Percentiles rank a stretch among this genome's conserved stretches.
Conservation (phyloP, 2,888 invertebrate species). For the Agonopterix alstromeriana region DNA sequence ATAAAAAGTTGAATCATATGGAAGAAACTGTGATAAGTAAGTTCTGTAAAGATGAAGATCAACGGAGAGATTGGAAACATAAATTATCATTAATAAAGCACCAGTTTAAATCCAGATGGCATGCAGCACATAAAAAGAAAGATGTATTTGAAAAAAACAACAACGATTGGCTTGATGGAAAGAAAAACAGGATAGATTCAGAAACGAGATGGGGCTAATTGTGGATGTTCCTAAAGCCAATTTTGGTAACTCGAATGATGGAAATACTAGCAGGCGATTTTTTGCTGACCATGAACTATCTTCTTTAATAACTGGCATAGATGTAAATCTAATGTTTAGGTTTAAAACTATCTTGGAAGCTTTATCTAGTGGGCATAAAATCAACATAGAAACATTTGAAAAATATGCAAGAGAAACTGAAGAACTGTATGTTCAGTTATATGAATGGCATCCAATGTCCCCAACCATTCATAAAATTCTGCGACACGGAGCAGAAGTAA, state of each 20-base stretch:
- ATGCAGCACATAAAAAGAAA: too few species aligned
- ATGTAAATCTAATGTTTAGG: conserved; percentile 2
- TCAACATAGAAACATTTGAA: conserved; percentile 7
- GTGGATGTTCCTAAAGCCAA: conserved; percentile 2
- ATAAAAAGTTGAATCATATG: too few species aligned
- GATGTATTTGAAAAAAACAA: too few species aligned
- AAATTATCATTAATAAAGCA: too few species aligned
- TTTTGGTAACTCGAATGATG: conserved; percentile 2
- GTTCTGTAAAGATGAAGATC: too few species aligned
- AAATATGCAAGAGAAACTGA: conserved; percentile 16
- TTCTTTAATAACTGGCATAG: conserved; percentile 4
- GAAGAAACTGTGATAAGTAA: too few species aligned
- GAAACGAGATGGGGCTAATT: background rate
- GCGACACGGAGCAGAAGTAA: conserved; percentile 21
- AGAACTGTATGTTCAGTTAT: conserved; percentile 20
- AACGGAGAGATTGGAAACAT: too few species aligned
- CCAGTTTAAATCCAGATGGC: too few species aligned
- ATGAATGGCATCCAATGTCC: conserved; percentile 23
- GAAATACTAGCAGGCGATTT: conserved; percentile 7
- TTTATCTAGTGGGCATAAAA: conserved; percentile 13
- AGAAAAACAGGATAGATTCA: background rate
- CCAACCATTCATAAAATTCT: conserved; percentile 27
- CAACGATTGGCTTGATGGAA: background rate
- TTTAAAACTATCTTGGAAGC: conserved; percentile 2
- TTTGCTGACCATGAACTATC: conserved; percentile 1